These are phyloP conservation scores for Pristionchus entomophagus DNA, from an alignment of 2,888 invertebrate genomes.

Conservation along the genomic window DNA sequence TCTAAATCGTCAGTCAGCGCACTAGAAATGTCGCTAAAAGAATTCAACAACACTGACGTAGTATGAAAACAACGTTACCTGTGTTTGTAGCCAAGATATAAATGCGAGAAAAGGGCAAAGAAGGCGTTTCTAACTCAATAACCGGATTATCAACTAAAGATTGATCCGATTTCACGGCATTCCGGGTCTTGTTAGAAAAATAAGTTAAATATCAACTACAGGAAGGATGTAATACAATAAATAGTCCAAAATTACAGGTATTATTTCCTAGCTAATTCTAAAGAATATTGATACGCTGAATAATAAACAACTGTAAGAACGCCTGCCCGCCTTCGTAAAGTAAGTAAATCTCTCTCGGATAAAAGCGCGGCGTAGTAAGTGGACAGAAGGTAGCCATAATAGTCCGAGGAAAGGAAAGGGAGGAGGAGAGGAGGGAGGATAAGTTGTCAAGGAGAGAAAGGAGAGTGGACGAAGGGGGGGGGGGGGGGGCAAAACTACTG, in stretches of 20 bases:
- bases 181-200: too few relatives aligned
- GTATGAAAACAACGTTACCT: too few relatives aligned
- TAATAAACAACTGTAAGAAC: not conserved
- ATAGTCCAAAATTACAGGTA: not conserved
- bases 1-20: too few relatives aligned
- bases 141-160: too few relatives aligned
- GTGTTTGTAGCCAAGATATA: too few relatives aligned
- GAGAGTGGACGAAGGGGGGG: slow-evolving; percentile 48
- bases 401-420: slow-evolving; percentile 45
- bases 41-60: too few relatives aligned
- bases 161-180: too few relatives aligned
- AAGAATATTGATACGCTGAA: not conserved
- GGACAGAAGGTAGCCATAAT: slow-evolving; percentile 18
- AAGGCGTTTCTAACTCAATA: too few relatives aligned
- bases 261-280: too few relatives aligned
- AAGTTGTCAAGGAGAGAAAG: slow-evolving; percentile 43
- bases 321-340: not conserved
- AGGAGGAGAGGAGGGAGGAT: slow-evolving; percentile 41
- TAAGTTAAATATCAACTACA: too few relatives aligned
- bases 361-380: not conserved
- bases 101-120: too few relatives aligned
- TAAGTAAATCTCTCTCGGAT: not conserved
- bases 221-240: not conserved
- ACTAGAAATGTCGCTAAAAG: too few relatives aligned
- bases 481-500: slow-evolving; percentile 48